Conservation (phyloP, 1,140 invertebrate genomes). For the Drosophila ficusphila region DNA sequence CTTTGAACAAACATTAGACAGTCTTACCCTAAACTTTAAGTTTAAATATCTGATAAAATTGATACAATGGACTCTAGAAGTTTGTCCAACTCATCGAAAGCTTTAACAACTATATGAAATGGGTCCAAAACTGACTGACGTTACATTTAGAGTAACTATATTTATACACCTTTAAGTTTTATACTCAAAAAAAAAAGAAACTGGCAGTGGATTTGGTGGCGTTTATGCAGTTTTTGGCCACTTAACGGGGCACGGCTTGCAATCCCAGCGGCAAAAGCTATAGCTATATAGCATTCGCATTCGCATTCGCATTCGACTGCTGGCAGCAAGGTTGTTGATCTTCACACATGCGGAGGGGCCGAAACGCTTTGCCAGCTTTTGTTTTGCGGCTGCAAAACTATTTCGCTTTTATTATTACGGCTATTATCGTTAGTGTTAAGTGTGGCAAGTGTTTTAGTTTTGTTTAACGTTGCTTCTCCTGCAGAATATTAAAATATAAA, state of each 20-base stretch:
- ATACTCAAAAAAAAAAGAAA: too few relatives aligned
- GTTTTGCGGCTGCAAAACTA: slow-evolving; percentile 21
- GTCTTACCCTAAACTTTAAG: too few relatives aligned
- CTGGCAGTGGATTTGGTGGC: slow-evolving; percentile 20
- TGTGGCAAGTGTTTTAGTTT: slow-evolving; percentile 52
- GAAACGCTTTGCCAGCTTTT: slow-evolving; percentile 45
- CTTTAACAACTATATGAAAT: too few relatives aligned
- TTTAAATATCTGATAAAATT: not conserved
- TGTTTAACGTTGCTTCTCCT: slow-evolving; percentile 20
- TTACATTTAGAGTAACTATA: too few relatives aligned
- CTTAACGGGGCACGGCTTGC: slow-evolving; percentile 58
- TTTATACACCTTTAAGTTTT: too few relatives aligned
- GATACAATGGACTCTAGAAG: too few relatives aligned
- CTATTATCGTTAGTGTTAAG: slow-evolving; percentile 44
- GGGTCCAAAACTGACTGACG: too few relatives aligned
- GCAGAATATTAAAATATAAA: slow-evolving; percentile 55
- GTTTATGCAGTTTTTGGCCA: slow-evolving; percentile 45
- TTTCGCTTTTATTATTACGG: slow-evolving; percentile 40
- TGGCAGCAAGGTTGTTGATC: slow-evolving; percentile 79
- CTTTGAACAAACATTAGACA: too few relatives aligned
- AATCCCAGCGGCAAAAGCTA: too few relatives aligned
- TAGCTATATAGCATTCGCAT: slow-evolving; percentile 13
- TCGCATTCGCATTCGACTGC: slow-evolving; percentile 40
- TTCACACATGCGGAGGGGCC: slow-evolving; percentile 53
- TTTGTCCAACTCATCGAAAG: too few relatives aligned